Percentiles rank a stretch among this genome's conserved stretches.
phyloP scores from a whole-genome alignment of 2,113 vertebrate species.

The Psilopsiagon aymara region DNA sequence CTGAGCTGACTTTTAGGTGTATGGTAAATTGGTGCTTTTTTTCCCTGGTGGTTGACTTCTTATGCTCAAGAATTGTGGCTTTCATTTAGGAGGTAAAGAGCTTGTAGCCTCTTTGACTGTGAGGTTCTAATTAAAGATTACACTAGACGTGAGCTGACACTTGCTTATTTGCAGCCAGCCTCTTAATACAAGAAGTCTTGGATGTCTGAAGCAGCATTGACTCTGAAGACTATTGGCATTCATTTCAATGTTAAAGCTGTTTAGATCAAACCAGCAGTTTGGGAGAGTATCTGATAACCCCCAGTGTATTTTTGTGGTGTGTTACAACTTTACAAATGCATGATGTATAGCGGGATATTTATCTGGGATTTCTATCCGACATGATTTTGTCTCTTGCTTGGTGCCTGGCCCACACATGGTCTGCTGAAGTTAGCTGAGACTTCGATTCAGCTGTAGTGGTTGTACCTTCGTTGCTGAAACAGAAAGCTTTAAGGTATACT shows the following conservation, averaged over 20 bases:
- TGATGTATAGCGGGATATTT: background rate
- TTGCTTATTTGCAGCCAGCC: conserved; percentile 30
- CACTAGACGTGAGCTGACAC: conserved; percentile 9
- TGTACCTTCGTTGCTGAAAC: background rate
- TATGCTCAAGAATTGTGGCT: conserved; percentile 8
- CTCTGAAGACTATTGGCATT: background rate
- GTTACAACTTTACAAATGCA: background rate
- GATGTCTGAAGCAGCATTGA: background rate
- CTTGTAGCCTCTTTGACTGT: background rate
- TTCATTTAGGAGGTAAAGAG: conserved; percentile 9
- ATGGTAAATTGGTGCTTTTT: background rate
- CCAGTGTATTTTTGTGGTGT: background rate
- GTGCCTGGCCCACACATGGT: background rate
- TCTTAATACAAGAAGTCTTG: background rate
- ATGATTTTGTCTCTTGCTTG: background rate
- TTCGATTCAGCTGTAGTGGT: background rate
- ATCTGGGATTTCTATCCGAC: background rate
- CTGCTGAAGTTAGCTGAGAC: background rate
- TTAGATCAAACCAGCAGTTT: background rate
- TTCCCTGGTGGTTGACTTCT: background rate
- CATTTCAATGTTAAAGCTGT: background rate
- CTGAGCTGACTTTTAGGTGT: background rate
- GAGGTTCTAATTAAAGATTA: conserved; percentile 36
- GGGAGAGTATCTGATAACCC: background rate
- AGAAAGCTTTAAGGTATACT: background rate